Evolutionary conservation across 2,797 vertebrate species (phyloP).

Genomic region (Acestrorhynchus altus): DNA sequence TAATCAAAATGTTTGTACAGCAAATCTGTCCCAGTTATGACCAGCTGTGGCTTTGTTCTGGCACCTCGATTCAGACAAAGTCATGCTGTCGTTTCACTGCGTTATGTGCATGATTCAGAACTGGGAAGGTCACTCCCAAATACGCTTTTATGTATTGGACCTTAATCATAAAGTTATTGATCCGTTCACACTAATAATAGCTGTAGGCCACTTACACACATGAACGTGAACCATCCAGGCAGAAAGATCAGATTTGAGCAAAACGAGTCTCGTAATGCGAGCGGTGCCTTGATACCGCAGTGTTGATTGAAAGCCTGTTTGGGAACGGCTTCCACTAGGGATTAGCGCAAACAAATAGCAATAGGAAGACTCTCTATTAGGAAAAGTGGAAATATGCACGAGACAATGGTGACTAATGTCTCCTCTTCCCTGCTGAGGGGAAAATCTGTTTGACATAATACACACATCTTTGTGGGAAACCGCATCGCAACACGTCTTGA

Average conservation of each 20-base stretch:
- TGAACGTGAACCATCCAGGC: background rate
- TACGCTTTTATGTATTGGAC: background rate
- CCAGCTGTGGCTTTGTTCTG: no score
- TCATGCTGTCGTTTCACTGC: no score
- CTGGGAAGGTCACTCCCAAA: background rate
- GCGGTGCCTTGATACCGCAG: background rate
- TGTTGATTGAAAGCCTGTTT: background rate
- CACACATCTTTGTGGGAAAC: conserved; percentile 49
- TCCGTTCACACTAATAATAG: background rate
- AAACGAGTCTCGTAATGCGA: background rate
- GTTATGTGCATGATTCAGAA: no score
- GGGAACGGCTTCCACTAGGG: background rate
- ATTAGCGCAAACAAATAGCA: conserved; percentile 36
- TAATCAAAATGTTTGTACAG: no score
- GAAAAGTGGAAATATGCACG: conserved; percentile 36
- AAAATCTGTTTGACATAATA: conserved; percentile 55
- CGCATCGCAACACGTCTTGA: conserved; percentile 43
- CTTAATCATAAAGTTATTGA: background rate
- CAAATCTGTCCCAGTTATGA: no score
- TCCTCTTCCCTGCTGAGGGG: conserved; percentile 34
- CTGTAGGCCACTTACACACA: background rate
- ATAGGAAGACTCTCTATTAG: conserved; percentile 7
- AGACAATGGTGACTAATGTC: conserved; percentile 41
- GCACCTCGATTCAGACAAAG: no score
- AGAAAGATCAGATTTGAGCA: background rate